Evolutionary conservation across 2,797 vertebrate species (phyloP), one percentile per base, ranked within the genome.

Genomic region (Astyanax mexicanus): DNA sequence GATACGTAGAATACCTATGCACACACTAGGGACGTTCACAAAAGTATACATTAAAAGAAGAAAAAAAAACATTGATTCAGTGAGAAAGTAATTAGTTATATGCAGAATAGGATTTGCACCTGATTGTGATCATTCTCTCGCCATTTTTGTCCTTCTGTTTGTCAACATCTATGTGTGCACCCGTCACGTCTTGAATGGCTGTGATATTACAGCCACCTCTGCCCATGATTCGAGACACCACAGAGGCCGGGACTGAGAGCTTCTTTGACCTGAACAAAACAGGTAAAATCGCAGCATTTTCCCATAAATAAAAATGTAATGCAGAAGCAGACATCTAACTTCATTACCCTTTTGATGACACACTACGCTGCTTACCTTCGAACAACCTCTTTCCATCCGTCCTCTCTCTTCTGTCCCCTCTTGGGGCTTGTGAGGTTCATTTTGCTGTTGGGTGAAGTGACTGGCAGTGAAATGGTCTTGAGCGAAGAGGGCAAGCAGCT

Each of bases 141-240:
- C 98, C 98, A 32, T 99, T 99, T 88, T 99, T 99, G 93, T 99
- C 98, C 89, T 99, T 99, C 89, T 99, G 98, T 85, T 99, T 99
- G 93, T 99, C 98, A 74, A 99, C 98, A 0, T 99, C 98, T 83
- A 99, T 99, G 87, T 99, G 98, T 76, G 98, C 98, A 75, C 98
- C 98, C 17, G 98, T 99, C 86, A 99, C 98, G 79, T 99, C 98
- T 83, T 99, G 98, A 89, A 99, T 99, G 67, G 98, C 98, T 60
- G 97, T 99, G 86, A 99, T 98, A 90, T 99, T 99, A 89, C 98
- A 99, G 80, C 98, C 98, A 62, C 98, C 98, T 93, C 98, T 89
- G 83, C 98, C 98, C 98, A 99, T 99, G 91, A 99, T 99, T 83
- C 98, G 95, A 80, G 98, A 99, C 19, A 99, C 98, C 8, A 99